Evolutionary conservation across 2,797 vertebrate species (phyloP).

Genomic region (Cephalopachus bancanus): DNA sequence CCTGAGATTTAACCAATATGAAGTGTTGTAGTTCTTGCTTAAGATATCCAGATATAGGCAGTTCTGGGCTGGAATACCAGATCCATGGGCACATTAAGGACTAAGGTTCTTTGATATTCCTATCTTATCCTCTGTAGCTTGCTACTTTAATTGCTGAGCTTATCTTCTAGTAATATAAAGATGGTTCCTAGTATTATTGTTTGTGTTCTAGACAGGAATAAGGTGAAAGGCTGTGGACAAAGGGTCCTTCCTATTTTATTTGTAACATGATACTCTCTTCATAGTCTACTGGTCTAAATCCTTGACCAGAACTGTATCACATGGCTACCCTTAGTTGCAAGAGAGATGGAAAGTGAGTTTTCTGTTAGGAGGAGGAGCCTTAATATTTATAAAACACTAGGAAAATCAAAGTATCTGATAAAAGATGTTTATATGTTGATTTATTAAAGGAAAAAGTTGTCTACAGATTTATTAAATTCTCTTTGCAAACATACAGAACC

Average conservation of each 20-base stretch:
- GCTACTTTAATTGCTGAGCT: conserved; percentile 41
- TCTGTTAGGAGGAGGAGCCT: conserved; percentile 24
- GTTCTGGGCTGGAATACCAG: neutral
- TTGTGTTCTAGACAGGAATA: conserved; percentile 1
- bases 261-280: neutral
- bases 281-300: neutral
- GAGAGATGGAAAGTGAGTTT: conserved; percentile 19
- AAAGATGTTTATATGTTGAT: conserved; percentile 44
- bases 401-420: neutral
- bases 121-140: conserved; percentile 20
- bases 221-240: neutral
- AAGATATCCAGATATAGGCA: conserved; percentile 29
- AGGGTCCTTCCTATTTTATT: neutral
- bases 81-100: neutral
- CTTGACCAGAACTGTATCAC: conserved; percentile 5
- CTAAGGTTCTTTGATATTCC: neutral
- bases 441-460: conserved; percentile 58
- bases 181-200: neutral
- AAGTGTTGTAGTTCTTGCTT: neutral
- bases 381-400: neutral
- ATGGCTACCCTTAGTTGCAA: neutral
- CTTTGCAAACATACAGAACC: neutral
- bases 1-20: neutral
- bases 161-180: conserved; percentile 5
- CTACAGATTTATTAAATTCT: conserved; percentile 4